A percentile compares a stretch with the other conserved stretches of the same genome.
phyloP scores from a whole-genome alignment of 1,140 invertebrate species.

The Ctenoplectra terminalis region DNA sequence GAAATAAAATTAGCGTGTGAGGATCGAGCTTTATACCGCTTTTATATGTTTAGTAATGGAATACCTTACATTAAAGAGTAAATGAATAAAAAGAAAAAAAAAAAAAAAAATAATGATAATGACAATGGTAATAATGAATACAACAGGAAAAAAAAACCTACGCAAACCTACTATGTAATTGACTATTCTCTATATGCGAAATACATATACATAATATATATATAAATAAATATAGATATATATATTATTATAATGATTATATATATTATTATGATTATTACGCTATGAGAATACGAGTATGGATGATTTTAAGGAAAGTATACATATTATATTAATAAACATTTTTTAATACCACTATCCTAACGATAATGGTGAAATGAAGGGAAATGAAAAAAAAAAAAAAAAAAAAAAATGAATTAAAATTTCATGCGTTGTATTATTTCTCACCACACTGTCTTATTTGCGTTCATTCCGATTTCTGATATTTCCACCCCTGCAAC shows the following conservation, averaged over 20 bases:
- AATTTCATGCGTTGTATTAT: conserved; percentile 15
- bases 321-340: conserved; percentile 83
- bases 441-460: neutral
- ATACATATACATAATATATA: conserved; percentile 75
- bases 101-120: conserved; percentile 49
- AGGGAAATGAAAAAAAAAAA: conserved; percentile 72
- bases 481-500: too few species aligned
- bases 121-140: conserved; percentile 43
- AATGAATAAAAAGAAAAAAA: conserved; percentile 64
- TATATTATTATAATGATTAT: conserved; percentile 77
- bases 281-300: conserved; percentile 81
- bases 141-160: conserved; percentile 70
- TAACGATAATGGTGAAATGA: conserved; percentile 81
- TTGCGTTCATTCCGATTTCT: too few species aligned
- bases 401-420: conserved; percentile 24
- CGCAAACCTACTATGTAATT: conserved; percentile 80
- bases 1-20: conserved; percentile 76
- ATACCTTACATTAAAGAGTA: conserved; percentile 80
- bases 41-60: conserved; percentile 81
- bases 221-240: conserved; percentile 73
- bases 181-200: conserved; percentile 73
- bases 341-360: conserved; percentile 82
- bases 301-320: conserved; percentile 83
- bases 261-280: conserved; percentile 79
- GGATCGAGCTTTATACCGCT: conserved; percentile 83